These are phyloP conservation scores for Botia almorhae DNA, from an alignment of 2,797 vertebrate genomes.

Conservation along the genomic window DNA sequence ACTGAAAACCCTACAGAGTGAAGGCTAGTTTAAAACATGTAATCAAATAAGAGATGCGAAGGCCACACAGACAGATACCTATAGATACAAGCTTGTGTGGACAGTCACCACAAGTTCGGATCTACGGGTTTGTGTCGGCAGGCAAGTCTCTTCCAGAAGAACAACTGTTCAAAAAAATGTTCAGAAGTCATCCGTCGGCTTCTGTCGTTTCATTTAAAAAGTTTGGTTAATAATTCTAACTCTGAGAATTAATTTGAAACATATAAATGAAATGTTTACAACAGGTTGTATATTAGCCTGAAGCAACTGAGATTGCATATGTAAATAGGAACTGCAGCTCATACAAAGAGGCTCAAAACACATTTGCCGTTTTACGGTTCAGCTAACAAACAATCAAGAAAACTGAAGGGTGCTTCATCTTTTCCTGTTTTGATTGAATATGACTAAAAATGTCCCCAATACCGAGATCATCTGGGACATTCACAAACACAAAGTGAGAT, in stretches of 20 bases:
- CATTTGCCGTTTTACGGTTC: constrained; percentile 36
- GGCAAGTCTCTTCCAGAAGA: constrained; percentile 69
- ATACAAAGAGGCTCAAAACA: constrained; percentile 23
- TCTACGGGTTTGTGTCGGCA: constrained; percentile 99
- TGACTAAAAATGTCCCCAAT: constrained; percentile 6
- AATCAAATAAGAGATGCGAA: constrained; percentile 63
- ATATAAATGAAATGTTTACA: not conserved
- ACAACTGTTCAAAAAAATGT: too few species aligned
- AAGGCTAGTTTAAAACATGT: constrained; percentile 20
- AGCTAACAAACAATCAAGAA: constrained; percentile 39
- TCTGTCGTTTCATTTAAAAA: not conserved
- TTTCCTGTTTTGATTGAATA: constrained; percentile 27
- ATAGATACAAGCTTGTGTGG: constrained; percentile 98
- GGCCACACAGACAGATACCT: constrained; percentile 94
- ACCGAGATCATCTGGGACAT: constrained; percentile 5
- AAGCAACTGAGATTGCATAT: not conserved
- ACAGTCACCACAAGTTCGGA: constrained; percentile 98
- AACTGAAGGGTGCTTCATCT: constrained; percentile 12
- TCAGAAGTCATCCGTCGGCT: constrained; percentile 26
- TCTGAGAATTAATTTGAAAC: constrained; percentile 15
- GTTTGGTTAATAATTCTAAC: constrained; percentile 1
- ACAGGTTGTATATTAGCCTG: not conserved
- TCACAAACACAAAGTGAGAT: constrained; percentile 27
- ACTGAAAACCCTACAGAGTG: not conserved
- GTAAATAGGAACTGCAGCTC: constrained; percentile 24